These are phyloP conservation scores for Amaurobius ferox DNA, from an alignment of 2,888 invertebrate genomes.

Conservation along the genomic window DNA sequence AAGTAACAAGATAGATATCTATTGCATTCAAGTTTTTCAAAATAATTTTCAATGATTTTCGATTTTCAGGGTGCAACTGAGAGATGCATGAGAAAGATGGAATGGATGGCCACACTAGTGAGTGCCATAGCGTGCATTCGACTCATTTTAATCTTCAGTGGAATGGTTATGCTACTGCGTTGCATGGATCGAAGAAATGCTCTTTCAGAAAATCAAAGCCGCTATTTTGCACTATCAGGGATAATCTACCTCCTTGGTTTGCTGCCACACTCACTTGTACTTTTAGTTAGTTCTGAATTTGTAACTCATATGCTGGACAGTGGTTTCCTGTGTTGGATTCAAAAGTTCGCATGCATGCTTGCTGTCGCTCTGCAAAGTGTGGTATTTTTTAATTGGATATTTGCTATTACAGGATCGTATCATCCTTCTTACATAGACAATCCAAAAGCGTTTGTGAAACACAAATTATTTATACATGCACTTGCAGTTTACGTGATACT, in stretches of 20 bases:
- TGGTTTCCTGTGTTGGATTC: slow-evolving; percentile 39
- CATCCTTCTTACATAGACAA: neutral
- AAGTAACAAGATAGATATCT: too few relatives aligned
- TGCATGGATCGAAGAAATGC: neutral
- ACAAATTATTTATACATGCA: slow-evolving; percentile 1
- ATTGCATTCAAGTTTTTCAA: too few relatives aligned
- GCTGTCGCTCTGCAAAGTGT: slow-evolving; percentile 34
- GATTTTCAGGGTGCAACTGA: neutral
- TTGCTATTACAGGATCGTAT: neutral
- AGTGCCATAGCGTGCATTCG: slow-evolving; percentile 38
- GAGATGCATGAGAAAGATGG: slow-evolving; percentile 14
- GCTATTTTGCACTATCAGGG: slow-evolving; percentile 35
- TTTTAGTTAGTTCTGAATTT: slow-evolving; percentile 29
- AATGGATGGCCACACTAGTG: slow-evolving; percentile 46
- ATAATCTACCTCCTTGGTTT: slow-evolving; percentile 47
- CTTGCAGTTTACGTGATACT: slow-evolving; percentile 18
- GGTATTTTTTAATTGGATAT: slow-evolving; percentile 43
- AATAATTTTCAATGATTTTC: neutral
- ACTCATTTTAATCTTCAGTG: slow-evolving; percentile 32
- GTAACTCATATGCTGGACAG: slow-evolving; percentile 33
- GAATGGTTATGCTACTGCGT: slow-evolving; percentile 37
- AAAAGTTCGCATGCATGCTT: slow-evolving; percentile 34
- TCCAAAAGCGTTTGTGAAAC: neutral
- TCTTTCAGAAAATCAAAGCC: slow-evolving; percentile 6
- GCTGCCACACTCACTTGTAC: slow-evolving; percentile 39